Conservation (phyloP, 1,140 invertebrate species). For the Listronotus bonariensis region DNA sequence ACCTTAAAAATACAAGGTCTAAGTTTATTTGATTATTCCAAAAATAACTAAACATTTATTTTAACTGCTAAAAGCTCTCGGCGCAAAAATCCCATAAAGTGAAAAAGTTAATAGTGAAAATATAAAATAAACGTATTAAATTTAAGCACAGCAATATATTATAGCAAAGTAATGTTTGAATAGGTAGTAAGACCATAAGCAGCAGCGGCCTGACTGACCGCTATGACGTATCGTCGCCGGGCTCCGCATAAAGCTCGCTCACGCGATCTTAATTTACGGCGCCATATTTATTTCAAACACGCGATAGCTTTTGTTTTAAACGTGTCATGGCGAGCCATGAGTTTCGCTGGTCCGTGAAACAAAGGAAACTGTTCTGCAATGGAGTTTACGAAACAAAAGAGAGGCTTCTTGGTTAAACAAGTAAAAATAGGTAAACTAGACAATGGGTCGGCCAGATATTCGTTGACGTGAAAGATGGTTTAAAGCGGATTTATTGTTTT, state of each 20-base stretch:
- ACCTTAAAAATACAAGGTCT: too few relatives aligned
- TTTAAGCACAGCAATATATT: slow-evolving; percentile 28
- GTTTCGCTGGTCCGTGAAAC: slow-evolving; percentile 22
- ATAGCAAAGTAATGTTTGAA: slow-evolving; percentile 31
- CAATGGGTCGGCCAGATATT: too few relatives aligned
- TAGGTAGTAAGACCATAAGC: slow-evolving; percentile 30
- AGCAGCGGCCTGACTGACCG: slow-evolving; percentile 30
- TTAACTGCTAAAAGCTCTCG: too few relatives aligned
- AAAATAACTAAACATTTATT: too few relatives aligned
- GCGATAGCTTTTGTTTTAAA: slow-evolving; percentile 55
- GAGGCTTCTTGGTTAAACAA: neutral
- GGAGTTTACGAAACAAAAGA: slow-evolving; percentile 23
- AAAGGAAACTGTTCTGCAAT: slow-evolving; percentile 27
- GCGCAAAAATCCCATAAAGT: too few relatives aligned
- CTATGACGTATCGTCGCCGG: slow-evolving; percentile 50
- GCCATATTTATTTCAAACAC: slow-evolving; percentile 55
- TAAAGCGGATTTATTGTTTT: too few relatives aligned
- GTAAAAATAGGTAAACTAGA: neutral
- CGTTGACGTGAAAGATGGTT: too few relatives aligned
- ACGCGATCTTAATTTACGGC: slow-evolving; percentile 54
- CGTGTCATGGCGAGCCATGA: slow-evolving; percentile 51
- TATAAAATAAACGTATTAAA: slow-evolving; percentile 9
- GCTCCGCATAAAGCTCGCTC: slow-evolving; percentile 48
- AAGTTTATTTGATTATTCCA: too few relatives aligned
- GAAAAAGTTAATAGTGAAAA: too few relatives aligned